Base-by-base conservation (phyloP, 2,888 invertebrate species). In the Drosophila limbata region DNA sequence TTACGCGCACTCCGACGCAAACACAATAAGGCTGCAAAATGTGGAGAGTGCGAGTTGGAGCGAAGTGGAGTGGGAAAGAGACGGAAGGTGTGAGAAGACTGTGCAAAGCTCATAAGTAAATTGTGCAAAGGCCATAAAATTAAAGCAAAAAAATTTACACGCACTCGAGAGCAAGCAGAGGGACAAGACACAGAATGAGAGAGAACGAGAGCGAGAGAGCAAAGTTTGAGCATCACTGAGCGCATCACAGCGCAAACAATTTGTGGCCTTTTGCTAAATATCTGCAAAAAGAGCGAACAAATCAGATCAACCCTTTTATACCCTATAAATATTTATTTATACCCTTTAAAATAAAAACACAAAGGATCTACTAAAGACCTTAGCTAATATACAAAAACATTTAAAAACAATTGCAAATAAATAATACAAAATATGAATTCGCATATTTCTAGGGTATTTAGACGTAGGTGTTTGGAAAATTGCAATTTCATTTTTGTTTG, bases 1-100 rank as follows among this genome's bases (percentile, higher is more conserved):
- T 84, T 87, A 76, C 76, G 84, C 80, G 76, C 75, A 77, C 74
- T 65, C 80, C 77, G 79, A 79, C 79, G 74, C 77, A 73, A 74
- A 66, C 71, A 80, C 71, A 76, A 77, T 60, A n/a, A 55, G 56
- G 37, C 37, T 63, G 21, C 13, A 42, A 19, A 51, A n/a, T n/a
- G n/a, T n/a, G n/a, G n/a, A n/a, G n/a, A n/a, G n/a, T n/a, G n/a
- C n/a, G n/a, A n/a, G 51, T 15, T 25, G 15, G 33, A 4, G 37
- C 15, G 17, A 13, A 13, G n/a, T 39, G 13, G 33, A 33, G 21
- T 3, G 47, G 19, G 31, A 39, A n/a, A 11, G 17, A 31, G 35
- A 19, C 25, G 21, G 48, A 35, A 59, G 55, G 61, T 37, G 64
- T 17, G 42, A 55, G 56, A 53, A 19, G 56, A 45, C 25, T 57